Evolutionary conservation across 1,140 invertebrate species (phyloP).

Genomic region (Cylas formicarius): DNA sequence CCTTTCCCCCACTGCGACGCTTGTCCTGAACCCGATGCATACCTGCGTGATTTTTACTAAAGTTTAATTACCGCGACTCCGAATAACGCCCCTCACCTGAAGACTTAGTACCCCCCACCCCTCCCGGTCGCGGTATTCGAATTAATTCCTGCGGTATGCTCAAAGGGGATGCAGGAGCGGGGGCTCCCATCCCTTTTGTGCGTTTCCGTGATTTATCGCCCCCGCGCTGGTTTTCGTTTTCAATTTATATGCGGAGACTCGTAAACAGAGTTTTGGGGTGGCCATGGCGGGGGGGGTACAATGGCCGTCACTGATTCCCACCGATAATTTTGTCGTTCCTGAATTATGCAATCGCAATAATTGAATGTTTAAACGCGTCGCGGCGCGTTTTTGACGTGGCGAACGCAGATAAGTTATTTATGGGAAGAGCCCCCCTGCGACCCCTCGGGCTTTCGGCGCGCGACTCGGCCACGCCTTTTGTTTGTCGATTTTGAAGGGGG

Average conservation of each 20-base stretch:
- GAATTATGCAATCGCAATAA: constrained; percentile 11
- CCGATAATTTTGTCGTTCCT: constrained; percentile 10
- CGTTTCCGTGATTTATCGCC: constrained; percentile 3
- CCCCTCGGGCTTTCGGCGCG: too few relatives aligned
- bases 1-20: too few relatives aligned
- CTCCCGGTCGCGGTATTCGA: not conserved
- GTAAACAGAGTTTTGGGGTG: too few relatives aligned
- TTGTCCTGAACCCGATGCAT: too few relatives aligned
- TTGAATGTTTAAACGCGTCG: constrained; percentile 10
- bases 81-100: too few relatives aligned
- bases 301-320: constrained; percentile 5
- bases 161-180: too few relatives aligned
- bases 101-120: too few relatives aligned
- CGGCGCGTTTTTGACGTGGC: constrained; percentile 2
- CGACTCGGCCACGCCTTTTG: constrained; percentile 1
- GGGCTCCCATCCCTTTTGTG: not conserved
- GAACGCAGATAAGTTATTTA: not conserved
- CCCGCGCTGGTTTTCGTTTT: constrained; percentile 8
- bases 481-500: not conserved
- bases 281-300: too few relatives aligned
- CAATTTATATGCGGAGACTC: constrained; percentile 2
- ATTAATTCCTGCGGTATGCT: constrained; percentile 1
- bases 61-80: too few relatives aligned
- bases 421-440: not conserved
- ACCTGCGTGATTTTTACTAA: too few relatives aligned